Evolutionary conservation across 2,113 vertebrate species (phyloP), one percentile per base, ranked within the genome.

Genomic region (Nibea albiflora): DNA sequence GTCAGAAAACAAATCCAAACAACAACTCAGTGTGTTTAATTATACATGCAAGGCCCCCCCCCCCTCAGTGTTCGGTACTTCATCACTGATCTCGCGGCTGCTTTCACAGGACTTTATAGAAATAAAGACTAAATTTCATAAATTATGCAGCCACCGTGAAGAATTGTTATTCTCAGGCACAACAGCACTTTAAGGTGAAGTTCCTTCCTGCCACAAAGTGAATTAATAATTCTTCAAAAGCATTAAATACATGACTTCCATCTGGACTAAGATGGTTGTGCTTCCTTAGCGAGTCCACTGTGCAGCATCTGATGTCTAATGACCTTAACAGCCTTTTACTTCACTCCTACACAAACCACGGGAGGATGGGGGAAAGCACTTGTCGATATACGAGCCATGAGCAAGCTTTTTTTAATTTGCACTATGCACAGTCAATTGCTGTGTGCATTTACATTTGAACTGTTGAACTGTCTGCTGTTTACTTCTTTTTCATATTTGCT

Each of bases 1-100:
- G 65, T 88, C 76, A 73, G 77, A 71, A 86, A 87, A 89, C 70
- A 80, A 81, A 89, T 81, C 90, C 50, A 88, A 80, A 68, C 56
- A 80, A 68, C 56, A 75, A 81, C 56, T 83, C 78, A 19, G 0
- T 75, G 9, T 74, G 28, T 66, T 90, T 22, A 79, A 85, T 87
- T 84, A 92, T 91, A 92, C 42, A 85, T 73, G 39, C 26, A 17
- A 39, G 44, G n/a, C n/a, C n/a, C n/a, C n/a, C n/a, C n/a, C n/a
- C n/a, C n/a, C n/a, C n/a, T n/a, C 8, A 35, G 44, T 66, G 64
- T 81, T 72, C 73, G 17, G 56, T 61, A 42, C 72, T 58, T 79
- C 57, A 72, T 76, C 63, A 47, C 58, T 63, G 50, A 58, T 65
- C 19, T 50, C 9, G 11, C 63, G 53, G 67, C 66, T 74, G n/a